Conservation (phyloP, 1,140 invertebrate species). For the Battus philenor region DNA sequence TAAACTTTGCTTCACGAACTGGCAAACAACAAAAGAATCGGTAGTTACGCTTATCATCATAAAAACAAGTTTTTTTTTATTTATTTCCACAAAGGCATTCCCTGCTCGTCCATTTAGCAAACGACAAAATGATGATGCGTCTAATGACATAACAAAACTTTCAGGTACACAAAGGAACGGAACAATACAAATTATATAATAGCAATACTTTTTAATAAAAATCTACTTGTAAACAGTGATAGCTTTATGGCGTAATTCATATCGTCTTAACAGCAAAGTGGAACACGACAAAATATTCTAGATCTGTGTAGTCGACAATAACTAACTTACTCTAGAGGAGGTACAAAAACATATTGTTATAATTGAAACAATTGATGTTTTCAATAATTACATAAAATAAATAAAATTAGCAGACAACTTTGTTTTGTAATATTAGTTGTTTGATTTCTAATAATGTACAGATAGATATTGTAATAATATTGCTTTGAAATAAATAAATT, state of each 20-base stretch:
- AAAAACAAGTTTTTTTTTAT: not conserved
- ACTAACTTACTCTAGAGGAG: no score
- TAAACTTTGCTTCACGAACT: not conserved
- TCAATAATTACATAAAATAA: no score
- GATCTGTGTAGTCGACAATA: no score
- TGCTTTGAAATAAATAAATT: no score
- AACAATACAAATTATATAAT: slow-evolving; percentile 31
- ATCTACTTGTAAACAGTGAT: slow-evolving; percentile 6
- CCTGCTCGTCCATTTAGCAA: slow-evolving; percentile 22
- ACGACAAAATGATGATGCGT: slow-evolving; percentile 34
- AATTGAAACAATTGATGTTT: no score
- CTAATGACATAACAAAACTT: slow-evolving; percentile 28
- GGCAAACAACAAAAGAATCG: slow-evolving; percentile 2
- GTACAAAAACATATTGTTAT: no score
- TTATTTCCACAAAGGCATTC: slow-evolving; percentile 20
- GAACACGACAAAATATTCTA: no score
- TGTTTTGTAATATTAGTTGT: no score
- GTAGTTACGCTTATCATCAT: slow-evolving; percentile 5
- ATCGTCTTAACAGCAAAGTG: not conserved
- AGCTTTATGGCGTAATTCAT: slow-evolving; percentile 4
- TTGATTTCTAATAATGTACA: no score
- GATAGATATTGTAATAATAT: no score
- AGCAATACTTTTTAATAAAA: slow-evolving; percentile 12
- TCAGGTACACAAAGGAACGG: slow-evolving; percentile 19
- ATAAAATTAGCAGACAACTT: no score